Evolutionary conservation across 2,888 invertebrate genomes (phyloP), one percentile per base, ranked within the genome.

Genomic region (Brassicogethes aeneus): DNA sequence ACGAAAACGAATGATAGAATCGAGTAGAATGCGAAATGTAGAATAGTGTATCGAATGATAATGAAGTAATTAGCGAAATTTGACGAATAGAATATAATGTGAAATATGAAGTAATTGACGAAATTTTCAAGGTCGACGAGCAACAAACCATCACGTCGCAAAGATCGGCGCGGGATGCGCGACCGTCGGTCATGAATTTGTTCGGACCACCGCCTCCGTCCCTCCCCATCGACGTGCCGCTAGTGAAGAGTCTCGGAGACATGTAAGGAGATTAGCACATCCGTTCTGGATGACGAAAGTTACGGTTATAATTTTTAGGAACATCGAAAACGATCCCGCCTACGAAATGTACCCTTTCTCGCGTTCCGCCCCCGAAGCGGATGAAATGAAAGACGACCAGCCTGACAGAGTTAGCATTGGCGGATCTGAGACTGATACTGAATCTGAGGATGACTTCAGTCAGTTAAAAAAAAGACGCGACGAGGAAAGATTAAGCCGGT

Each of bases 131-230:
- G 66, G 79, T 83, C 1, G 89, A 89, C 58, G 89, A 89, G 59
- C 88, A 89, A 64, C 73, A 79, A 56, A 89, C 88, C 7, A 81
- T 87, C 43, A 85, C 82, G 3, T 87, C 88, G 34, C 77, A 79
- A 55, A 66, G 71, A 59, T 64, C 76, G 61, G 61, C 66, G 38
- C 65, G 76, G 63, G 71, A 74, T 45, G 64, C 55, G 60, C 75
- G 79, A 16, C 82, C 82, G 1, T 77, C 76, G 46, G 79, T 79
- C 1, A 74, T 76, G 66, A 76, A 76, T 52, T 60, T 82, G 47
- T 84, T 83, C 60, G 62, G 69, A 16, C 64, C 65, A 3, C 66
- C 66, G 13, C 52, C 60, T 13, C 59, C 64, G 2, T 64, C 69
- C 2, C 42, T 58, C 2, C 73, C 74, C 44, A 65, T 67, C 36